Base-by-base conservation (phyloP, 2,888 invertebrate species). In the Halictus quadricinctus region DNA sequence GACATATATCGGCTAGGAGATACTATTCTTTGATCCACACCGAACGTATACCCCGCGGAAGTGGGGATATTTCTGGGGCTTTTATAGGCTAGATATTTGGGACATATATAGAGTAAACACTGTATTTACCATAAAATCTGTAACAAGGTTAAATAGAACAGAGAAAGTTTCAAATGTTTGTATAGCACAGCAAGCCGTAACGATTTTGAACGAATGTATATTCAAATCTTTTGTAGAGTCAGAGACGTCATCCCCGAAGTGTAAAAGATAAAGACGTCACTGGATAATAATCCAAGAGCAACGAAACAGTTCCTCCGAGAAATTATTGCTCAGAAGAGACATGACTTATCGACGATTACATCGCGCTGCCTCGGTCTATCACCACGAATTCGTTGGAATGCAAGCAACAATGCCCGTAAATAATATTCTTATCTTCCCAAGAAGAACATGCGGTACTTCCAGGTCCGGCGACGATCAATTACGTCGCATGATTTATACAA, bases 401-500 rank as follows among this genome's bases (percentile, higher is more conserved):
- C 69, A 12, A 41, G 10, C 18, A 54, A 70, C 43, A 70, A 70
- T 43, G 21, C 58, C 54, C 66, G 36, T 69, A 72, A 43, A 54
- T 79, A 66, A 50, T 13, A 7, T 64, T 41, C 54, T 66, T 36
- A 54, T 66, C 50, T 25, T 29, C 54, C 10, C 36, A 18, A 10
- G 66, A n/a, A 58, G n/a, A 54, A 72, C 25, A 15, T 15, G 29
- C 46, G 46, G 18, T 36, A 13, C 15, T 36, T 3, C 76, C 12
- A 18, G 29, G 41, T 73, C 8, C 72, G 25, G 15, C 36, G 54
- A 21, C 46, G 36, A 79, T 79, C 29, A 50, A 25, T 80, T 80
- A 50, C 18, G 41, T 25, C 15, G 29, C 43, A 46, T 76, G 72
- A 80, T 76, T 80, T 60, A 72, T 64, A 46, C 70, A 48, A 60